Evolutionary conservation across 1,140 invertebrate genomes (phyloP).

Genomic region (Elymnias hypermnestra): DNA sequence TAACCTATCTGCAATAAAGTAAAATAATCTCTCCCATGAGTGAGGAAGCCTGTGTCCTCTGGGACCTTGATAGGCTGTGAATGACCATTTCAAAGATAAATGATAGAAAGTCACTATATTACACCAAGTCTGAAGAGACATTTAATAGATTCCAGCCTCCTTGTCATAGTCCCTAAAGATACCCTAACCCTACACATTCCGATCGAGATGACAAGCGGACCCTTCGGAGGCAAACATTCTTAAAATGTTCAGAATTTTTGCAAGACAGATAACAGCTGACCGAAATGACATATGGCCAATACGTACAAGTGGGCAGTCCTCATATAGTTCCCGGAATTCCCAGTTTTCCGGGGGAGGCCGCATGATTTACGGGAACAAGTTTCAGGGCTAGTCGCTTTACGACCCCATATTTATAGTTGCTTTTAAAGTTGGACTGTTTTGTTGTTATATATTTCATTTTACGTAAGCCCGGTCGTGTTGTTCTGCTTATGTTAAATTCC

Average conservation of each 20-base stretch:
- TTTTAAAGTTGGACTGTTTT: slow-evolving; percentile 33
- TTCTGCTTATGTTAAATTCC: no score
- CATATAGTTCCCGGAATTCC: slow-evolving; percentile 47
- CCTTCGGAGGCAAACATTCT: slow-evolving; percentile 41
- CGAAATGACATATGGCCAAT: slow-evolving; percentile 55
- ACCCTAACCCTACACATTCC: slow-evolving; percentile 39
- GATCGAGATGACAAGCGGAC: slow-evolving; percentile 7
- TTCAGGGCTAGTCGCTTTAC: slow-evolving; percentile 44
- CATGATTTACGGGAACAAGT: slow-evolving; percentile 55
- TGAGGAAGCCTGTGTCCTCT: no score
- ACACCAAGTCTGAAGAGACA: no score
- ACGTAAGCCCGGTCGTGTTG: slow-evolving; percentile 11
- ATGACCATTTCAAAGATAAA: no score
- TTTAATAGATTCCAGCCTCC: background rate
- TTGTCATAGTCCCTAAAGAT: slow-evolving; percentile 13
- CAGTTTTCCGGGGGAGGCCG: slow-evolving; percentile 27
- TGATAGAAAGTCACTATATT: no score
- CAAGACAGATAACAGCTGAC: slow-evolving; percentile 63
- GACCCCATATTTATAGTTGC: slow-evolving; percentile 40
- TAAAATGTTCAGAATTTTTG: slow-evolving; percentile 62
- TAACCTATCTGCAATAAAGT: no score
- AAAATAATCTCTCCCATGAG: no score
- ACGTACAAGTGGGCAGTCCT: slow-evolving; percentile 28
- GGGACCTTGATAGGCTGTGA: no score
- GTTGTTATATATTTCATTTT: slow-evolving; percentile 11